Evolutionary conservation across 2,888 invertebrate genomes (phyloP).

Genomic region (Bombyx huttoni): DNA sequence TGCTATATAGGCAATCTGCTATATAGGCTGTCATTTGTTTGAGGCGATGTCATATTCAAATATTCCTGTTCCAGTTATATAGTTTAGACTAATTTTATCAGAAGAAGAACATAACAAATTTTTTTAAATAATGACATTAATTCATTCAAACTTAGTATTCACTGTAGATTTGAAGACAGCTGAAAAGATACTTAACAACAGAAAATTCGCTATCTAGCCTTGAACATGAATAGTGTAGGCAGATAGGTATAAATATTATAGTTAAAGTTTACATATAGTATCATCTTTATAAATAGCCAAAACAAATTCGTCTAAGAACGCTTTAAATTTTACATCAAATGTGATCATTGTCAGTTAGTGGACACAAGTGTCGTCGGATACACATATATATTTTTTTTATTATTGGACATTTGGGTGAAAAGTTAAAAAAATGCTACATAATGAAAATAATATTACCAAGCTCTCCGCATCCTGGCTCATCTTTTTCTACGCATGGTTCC

Average conservation of each 20-base stretch:
- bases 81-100: no score
- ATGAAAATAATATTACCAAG: slow-evolving; percentile 74
- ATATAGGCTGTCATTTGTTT: no score
- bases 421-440: slow-evolving; percentile 14
- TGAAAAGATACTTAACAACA: background rate
- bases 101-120: no score
- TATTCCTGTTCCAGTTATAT: no score
- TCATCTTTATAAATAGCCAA: slow-evolving; percentile 58
- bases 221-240: slow-evolving; percentile 27
- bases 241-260: slow-evolving; percentile 19
- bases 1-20: no score
- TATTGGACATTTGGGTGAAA: slow-evolving; percentile 9
- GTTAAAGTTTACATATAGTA: slow-evolving; percentile 29
- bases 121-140: no score
- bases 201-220: slow-evolving; percentile 15
- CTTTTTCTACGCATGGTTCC: slow-evolving; percentile 78
- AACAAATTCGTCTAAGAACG: slow-evolving; percentile 22
- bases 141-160: no score
- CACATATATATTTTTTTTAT: background rate
- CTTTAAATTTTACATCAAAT: slow-evolving; percentile 25
- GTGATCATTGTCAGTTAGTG: slow-evolving; percentile 14
- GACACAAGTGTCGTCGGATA: no score
- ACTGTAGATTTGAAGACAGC: no score
- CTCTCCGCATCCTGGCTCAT: slow-evolving; percentile 81
- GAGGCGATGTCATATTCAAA: no score